phyloP scores from a whole-genome alignment of 23 tunicate genomes.

The Ascidia mentula region DNA sequence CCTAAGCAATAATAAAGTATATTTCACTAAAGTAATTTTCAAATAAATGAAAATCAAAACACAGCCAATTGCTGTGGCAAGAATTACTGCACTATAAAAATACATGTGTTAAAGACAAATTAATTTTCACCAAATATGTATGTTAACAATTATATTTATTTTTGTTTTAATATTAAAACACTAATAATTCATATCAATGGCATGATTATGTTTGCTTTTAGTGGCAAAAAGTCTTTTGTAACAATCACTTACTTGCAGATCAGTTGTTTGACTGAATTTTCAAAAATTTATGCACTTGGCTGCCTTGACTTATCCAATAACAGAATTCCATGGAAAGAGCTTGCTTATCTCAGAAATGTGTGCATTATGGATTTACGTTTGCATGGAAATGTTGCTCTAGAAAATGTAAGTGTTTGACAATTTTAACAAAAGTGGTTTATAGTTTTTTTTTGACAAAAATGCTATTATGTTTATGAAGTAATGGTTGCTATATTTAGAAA shows the following conservation, averaged over 20 bases:
- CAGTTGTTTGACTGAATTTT: constrained; percentile 37
- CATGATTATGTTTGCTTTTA: no score
- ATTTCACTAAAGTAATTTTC: not conserved
- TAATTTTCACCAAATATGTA: no score
- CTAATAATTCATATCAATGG: no score
- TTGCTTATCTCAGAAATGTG: constrained; percentile 41
- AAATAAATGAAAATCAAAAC: not conserved
- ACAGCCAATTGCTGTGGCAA: no score
- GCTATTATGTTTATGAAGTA: no score
- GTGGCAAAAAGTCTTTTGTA: not conserved
- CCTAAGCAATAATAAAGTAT: constrained; percentile 68
- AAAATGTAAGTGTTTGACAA: constrained; percentile 45
- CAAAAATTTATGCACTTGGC: constrained; percentile 69
- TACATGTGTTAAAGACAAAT: no score
- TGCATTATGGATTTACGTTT: constrained; percentile 55
- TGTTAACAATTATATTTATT: no score
- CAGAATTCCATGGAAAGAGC: constrained; percentile 57
- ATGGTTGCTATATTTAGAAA: no score
- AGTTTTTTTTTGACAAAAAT: not conserved
- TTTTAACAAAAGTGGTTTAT: not conserved
- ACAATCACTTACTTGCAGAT: constrained; percentile 20
- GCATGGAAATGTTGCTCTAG: constrained; percentile 54
- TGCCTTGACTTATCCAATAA: constrained; percentile 77
- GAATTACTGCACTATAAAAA: no score
- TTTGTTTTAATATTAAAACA: no score